Percentiles rank a stretch among this genome's conserved stretches.
phyloP scores from a whole-genome alignment of 2,888 invertebrate species.

The Dione vanillae region DNA sequence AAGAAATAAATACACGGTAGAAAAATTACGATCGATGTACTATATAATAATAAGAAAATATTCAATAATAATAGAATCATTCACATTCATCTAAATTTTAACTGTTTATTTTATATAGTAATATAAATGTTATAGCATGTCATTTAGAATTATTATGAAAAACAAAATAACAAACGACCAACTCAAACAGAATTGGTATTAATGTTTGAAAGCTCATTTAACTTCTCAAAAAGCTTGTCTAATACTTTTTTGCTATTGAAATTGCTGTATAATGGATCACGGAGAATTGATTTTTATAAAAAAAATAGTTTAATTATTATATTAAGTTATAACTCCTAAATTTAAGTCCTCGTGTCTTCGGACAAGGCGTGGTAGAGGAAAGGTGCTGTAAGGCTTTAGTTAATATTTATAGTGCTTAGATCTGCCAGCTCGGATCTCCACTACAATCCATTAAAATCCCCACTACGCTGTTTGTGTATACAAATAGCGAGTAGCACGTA shows the following conservation, averaged over 20 bases:
- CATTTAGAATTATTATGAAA: not conserved
- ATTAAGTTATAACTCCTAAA: not conserved
- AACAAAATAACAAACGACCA: not conserved
- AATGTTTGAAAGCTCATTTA: conserved; percentile 23
- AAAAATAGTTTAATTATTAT: not conserved
- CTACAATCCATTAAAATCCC: no score
- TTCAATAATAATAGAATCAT: no score
- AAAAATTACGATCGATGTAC: no score
- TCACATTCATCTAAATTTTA: not conserved
- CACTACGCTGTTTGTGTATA: no score
- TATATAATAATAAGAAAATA: no score
- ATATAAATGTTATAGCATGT: not conserved
- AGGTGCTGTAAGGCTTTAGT: no score
- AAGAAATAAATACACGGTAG: no score
- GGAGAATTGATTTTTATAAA: not conserved
- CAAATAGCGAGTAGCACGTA: no score
- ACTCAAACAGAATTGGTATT: conserved; percentile 17
- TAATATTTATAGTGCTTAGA: no score
- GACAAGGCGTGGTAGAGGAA: no score
- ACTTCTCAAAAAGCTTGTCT: conserved; percentile 1
- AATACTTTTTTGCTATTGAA: not conserved
- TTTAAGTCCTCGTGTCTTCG: no score
- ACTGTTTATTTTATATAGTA: not conserved
- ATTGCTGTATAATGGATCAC: not conserved
- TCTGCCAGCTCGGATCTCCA: no score